A percentile compares a stretch with the other conserved stretches of the same genome.
phyloP scores from a whole-genome alignment of 2,888 invertebrate genomes.

The Campopleginae sp. region DNA sequence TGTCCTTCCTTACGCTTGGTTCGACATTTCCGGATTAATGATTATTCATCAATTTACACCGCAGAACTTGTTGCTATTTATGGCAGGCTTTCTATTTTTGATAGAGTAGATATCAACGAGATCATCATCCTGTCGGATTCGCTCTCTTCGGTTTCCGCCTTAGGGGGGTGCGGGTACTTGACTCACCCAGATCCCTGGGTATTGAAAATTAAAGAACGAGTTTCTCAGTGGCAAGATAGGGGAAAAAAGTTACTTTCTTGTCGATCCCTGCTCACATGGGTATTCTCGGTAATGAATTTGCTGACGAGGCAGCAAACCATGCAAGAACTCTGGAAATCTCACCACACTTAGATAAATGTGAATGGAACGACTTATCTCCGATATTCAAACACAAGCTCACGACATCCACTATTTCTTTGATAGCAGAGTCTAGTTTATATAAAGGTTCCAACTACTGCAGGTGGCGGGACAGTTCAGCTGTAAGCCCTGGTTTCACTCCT shows the following conservation, averaged over 20 bases:
- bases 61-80: background rate
- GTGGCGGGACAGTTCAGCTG: too few species aligned
- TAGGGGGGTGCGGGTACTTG: background rate
- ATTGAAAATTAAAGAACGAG: background rate
- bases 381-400: background rate
- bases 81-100: background rate
- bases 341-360: background rate
- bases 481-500: too few species aligned
- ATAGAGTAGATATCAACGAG: background rate
- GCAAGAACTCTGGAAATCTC: background rate
- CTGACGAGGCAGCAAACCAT: slow-evolving; percentile 12
- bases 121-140: background rate
- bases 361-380: background rate
- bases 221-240: background rate
- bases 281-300: slow-evolving; percentile 19
- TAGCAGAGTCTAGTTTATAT: background rate
- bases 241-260: background rate
- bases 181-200: background rate
- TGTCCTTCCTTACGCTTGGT: background rate
- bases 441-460: background rate
- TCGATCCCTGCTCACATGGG: slow-evolving; percentile 27
- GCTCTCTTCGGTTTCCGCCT: background rate
- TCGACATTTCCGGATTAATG: background rate
- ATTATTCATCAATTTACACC: background rate
- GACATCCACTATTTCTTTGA: background rate